A percentile compares a stretch with the other conserved stretches of the same genome.
Conservation (phyloP, 2,888 invertebrate genomes). For the Pammene fasciana region DNA sequence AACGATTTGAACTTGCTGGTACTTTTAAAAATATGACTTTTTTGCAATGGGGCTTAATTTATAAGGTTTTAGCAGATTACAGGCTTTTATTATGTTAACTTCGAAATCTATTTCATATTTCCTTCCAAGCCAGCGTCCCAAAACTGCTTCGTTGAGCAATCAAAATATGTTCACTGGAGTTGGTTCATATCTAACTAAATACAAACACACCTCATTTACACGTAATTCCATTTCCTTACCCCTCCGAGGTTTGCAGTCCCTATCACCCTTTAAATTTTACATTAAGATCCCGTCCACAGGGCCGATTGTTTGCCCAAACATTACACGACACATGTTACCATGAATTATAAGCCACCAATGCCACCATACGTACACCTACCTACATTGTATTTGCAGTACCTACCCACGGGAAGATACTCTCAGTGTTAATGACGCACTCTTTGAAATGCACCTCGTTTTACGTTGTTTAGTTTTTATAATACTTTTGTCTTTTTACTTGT, state of each 20-base stretch:
- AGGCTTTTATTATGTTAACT: no score
- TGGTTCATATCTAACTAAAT: slow-evolving; percentile 9
- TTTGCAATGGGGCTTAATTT: no score
- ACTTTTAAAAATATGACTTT: no score
- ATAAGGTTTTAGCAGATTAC: no score
- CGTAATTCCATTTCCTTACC: slow-evolving; percentile 33
- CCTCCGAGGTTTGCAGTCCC: slow-evolving; percentile 26
- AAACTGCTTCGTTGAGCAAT: not conserved
- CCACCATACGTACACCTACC: not conserved
- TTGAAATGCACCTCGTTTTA: no score
- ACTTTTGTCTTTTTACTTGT: no score
- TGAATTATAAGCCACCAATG: slow-evolving; percentile 25
- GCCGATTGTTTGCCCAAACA: slow-evolving; percentile 30
- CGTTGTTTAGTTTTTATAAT: no score
- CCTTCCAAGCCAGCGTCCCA: not conserved
- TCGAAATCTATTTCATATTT: no score
- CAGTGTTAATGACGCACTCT: no score
- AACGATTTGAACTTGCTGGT: no score
- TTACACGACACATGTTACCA: slow-evolving; percentile 33
- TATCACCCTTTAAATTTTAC: slow-evolving; percentile 37
- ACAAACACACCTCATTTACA: slow-evolving; percentile 28
- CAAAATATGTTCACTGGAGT: not conserved
- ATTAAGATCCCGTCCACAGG: slow-evolving; percentile 25
- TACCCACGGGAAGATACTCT: not conserved
- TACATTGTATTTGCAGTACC: not conserved